A percentile compares a stretch with the other conserved stretches of the same genome.
Evolutionary conservation across 2,113 vertebrate species (phyloP).

Genomic region (Stegastes partitus): DNA sequence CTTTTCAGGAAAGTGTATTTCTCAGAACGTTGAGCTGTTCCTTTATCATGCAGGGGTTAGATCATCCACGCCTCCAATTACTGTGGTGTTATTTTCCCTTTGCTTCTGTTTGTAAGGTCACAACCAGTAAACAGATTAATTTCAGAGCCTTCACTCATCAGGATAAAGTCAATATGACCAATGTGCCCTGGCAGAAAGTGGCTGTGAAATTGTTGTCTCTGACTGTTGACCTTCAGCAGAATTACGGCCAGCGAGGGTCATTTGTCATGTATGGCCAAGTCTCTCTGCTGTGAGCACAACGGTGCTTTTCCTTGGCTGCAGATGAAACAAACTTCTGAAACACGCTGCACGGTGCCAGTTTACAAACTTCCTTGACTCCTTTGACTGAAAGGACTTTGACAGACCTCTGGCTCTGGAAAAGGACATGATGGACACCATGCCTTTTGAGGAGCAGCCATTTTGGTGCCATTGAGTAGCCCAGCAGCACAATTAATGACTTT

Average conservation of each 20-base stretch:
- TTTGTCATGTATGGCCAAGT: slow-evolving; percentile 50
- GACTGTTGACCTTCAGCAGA: slow-evolving; percentile 71
- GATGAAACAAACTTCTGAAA: slow-evolving; percentile 66
- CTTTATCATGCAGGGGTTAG: no score
- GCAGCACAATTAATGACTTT: slow-evolving; percentile 32
- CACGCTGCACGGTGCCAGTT: slow-evolving; percentile 1
- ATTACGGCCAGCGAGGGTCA: slow-evolving; percentile 38
- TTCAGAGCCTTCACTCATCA: slow-evolving; percentile 2
- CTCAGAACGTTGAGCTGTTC: no score
- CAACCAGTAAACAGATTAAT: slow-evolving; percentile 38
- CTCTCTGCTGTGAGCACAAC: slow-evolving; percentile 44
- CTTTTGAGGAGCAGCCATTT: slow-evolving; percentile 41
- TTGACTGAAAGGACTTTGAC: slow-evolving; percentile 44
- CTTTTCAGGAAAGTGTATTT: no score
- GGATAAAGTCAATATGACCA: slow-evolving; percentile 31
- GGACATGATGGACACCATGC: slow-evolving; percentile 33
- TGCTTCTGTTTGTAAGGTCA: not conserved
- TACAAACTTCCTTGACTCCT: slow-evolving; percentile 39
- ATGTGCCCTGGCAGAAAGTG: slow-evolving; percentile 6
- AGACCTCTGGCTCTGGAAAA: slow-evolving; percentile 28
- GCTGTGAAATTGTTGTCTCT: slow-evolving; percentile 19
- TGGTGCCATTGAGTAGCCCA: slow-evolving; percentile 5
- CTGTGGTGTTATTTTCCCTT: not conserved
- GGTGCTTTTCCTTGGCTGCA: slow-evolving; percentile 51
- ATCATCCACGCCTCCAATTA: no score